phyloP scores from a whole-genome alignment of 1,140 invertebrate species.

The Trachymyrmex septentrionalis region DNA sequence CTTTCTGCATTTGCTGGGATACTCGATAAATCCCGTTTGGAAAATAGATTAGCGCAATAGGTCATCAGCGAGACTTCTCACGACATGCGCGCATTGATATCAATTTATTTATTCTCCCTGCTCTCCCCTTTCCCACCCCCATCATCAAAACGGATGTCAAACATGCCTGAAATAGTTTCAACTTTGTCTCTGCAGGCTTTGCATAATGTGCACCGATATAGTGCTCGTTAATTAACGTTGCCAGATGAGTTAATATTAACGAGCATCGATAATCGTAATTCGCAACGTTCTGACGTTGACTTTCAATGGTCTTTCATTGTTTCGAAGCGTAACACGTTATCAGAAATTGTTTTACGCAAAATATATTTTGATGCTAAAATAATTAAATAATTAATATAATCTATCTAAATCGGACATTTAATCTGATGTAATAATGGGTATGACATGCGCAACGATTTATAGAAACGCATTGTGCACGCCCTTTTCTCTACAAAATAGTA shows the following conservation, averaged over 20 bases:
- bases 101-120: constrained; percentile 42
- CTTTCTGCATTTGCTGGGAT: constrained; percentile 39
- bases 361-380: not conserved
- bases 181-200: constrained; percentile 36
- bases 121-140: too few relatives aligned
- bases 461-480: not conserved
- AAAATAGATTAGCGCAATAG: constrained; percentile 63
- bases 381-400: constrained; percentile 34
- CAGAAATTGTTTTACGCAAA: not conserved
- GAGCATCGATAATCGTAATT: constrained; percentile 36
- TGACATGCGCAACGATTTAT: not conserved
- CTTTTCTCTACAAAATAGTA: not conserved
- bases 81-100: constrained; percentile 50
- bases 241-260: constrained; percentile 56
- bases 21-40: constrained; percentile 51
- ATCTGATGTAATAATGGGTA: not conserved
- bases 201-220: constrained; percentile 41
- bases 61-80: constrained; percentile 58
- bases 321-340: not conserved
- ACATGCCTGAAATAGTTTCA: constrained; percentile 52
- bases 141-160: constrained; percentile 46
- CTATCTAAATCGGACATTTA: not conserved
- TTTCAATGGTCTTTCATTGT: constrained; percentile 50
- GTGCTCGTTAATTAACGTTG: constrained; percentile 53
- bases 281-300: constrained; percentile 32